Base-by-base conservation (phyloP, 2,113 vertebrate genomes). In the Rhinopomastus cyanomelas region DNA sequence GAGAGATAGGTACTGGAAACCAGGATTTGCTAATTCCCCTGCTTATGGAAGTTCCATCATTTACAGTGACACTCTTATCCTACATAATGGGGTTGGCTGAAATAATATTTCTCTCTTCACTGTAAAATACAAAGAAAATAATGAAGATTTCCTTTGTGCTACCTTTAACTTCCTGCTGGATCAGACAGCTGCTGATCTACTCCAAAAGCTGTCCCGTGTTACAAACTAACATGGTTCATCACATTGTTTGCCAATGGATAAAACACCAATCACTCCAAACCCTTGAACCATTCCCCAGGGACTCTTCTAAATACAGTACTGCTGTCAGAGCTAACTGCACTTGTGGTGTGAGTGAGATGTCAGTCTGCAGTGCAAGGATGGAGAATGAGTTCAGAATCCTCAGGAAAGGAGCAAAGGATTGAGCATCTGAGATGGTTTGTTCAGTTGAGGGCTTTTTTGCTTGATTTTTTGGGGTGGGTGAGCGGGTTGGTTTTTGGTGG, bases 41-140 rank as follows among this genome's bases (percentile, higher is more conserved):
- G 68, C 57, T 71, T 67, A 71, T 62, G 73, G 53, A 93, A 82
- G 85, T 79, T 60, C 52, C 79, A 49, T 36, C 34, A 90, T 88
- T 88, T 84, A 95, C 30, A 93, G n/a, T 62, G 62, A 53, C 26
- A 94, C 71, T 90, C 49, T 84, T 75, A 44, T 16, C 49, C 71
- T 49, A 87, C 37, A 56, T 78, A 90, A 87, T 26, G 69, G 36
- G 17, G 20, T 9, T 71, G 34, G 53, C n/a, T 85, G 87, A 91
- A 93, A 89, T 48, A 90, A 30, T 52, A 90, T 82, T 90, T 93
- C 66, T 94, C 17, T 37, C 32, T 25, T 81, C 48, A 30, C 49
- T 71, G 57, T 67, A 95, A 93, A 94, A 84, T 52, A 77, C 6
- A 62, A 61, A 78, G 30, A 83, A 48, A 90, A 68, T 87, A 84